These are phyloP conservation scores for Prolemur simus DNA, from an alignment of 2,113 vertebrate species.

Conservation along the genomic window DNA sequence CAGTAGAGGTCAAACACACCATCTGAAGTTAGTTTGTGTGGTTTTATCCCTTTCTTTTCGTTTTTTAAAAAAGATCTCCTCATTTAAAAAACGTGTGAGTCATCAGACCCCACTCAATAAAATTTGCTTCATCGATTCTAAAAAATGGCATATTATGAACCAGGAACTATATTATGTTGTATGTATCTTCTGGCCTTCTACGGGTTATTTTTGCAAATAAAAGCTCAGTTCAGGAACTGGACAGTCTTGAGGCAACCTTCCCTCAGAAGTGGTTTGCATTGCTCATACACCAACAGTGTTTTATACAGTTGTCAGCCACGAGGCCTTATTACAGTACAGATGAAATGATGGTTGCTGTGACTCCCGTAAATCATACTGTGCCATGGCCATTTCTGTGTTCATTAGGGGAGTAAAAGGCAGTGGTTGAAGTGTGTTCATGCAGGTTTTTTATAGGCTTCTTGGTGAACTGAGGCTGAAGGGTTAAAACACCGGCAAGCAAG, in stretches of 20 bases:
- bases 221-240: slow-evolving; percentile 25
- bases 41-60: slow-evolving; percentile 49
- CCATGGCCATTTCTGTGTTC: slow-evolving; percentile 78
- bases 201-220: slow-evolving; percentile 58
- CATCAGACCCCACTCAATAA: slow-evolving; percentile 85
- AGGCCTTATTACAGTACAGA: slow-evolving; percentile 76
- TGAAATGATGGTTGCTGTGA: slow-evolving; percentile 79
- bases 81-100: slow-evolving; percentile 82
- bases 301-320: slow-evolving; percentile 76
- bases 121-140: slow-evolving; percentile 78
- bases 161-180: slow-evolving; percentile 65
- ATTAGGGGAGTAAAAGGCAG: slow-evolving; percentile 77
- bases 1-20: slow-evolving; percentile 83
- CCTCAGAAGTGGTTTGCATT: slow-evolving; percentile 56
- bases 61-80: slow-evolving; percentile 66
- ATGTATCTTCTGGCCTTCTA: slow-evolving; percentile 50
- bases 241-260: slow-evolving; percentile 21
- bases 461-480: slow-evolving; percentile 81
- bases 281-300: slow-evolving; percentile 60
- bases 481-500: slow-evolving; percentile 54
- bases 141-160: slow-evolving; percentile 71
- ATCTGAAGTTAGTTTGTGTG: slow-evolving; percentile 87
- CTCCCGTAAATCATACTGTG: slow-evolving; percentile 81
- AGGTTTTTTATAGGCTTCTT: slow-evolving; percentile 76
- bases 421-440: slow-evolving; percentile 27